Base-by-base conservation (phyloP, 2,113 vertebrate genomes). In the Pseudorectes ferrugineus region DNA sequence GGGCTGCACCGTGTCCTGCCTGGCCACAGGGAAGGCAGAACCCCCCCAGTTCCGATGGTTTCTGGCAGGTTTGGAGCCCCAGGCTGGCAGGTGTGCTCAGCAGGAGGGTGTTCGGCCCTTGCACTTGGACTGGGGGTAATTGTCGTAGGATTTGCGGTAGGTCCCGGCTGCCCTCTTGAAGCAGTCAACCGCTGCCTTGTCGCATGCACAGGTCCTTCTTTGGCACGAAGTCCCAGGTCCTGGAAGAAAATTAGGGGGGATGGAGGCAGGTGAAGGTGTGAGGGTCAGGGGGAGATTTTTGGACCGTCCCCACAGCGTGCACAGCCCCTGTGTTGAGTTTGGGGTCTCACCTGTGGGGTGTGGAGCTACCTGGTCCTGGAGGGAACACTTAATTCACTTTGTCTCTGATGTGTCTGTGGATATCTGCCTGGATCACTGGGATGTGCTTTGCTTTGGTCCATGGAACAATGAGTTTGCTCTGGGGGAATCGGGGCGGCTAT, bases 221-320 rank as follows among this genome's bases (percentile, higher is more conserved):
- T 97, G 1, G 6, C 94, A 93, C 0, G 0, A 1, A 2, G 1
- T 48, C 29, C 33, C 24, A 0, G 6, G 0, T 57, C 10, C 94
- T 93, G 82, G 38, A 72, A 71, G 29, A 42, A 63, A 61, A 75
- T 46, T 12, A 3, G 14, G 20, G 24, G 3, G 6, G 5, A 24
- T 59, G 8, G 76, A 57, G 29, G 77, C 18, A 48, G n/a, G 55
- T 0, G 8, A 38, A 65, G 13, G 2, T 14, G 7, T 0, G 2
- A 20, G 55, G 46, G 11, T 16, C 11, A 3, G 14, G 22, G 11
- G 11, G 1, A 38, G 48, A 11, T 21, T 71, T 73, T 28, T 25
- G 9, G 33, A 25, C 9, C 0, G 0, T 38, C n/a, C 58, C 31
- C 1, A 2, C 0, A 3, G 13, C 0, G 0, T 61, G 48, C 0